phyloP scores from a whole-genome alignment of 2,113 vertebrate genomes.

The Pollachius pollachius region DNA sequence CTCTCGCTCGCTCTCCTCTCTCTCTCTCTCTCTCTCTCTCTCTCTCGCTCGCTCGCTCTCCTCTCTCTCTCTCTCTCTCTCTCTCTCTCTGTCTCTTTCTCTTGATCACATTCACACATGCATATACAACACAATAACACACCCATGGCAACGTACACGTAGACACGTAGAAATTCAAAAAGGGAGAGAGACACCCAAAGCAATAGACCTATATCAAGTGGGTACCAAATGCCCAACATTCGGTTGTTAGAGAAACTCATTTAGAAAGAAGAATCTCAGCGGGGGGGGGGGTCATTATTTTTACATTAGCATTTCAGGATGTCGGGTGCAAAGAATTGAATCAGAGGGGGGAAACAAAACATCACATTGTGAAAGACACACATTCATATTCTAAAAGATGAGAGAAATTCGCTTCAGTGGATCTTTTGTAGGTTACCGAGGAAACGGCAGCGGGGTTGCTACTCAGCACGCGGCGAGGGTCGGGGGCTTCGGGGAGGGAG shows the following conservation, averaged over 20 bases:
- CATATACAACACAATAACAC: constrained; percentile 3
- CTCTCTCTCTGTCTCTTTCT: neutral
- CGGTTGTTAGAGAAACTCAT: no score
- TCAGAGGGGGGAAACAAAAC: constrained; percentile 29
- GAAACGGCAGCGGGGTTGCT: constrained; percentile 45
- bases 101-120: neutral
- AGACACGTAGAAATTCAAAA: neutral
- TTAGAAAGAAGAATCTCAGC: no score
- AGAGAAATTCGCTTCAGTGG: constrained; percentile 62
- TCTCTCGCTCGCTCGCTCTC: no score
- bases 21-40: no score
- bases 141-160: constrained; percentile 6
- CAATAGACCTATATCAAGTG: neutral
- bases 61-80: no score
- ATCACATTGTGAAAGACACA: constrained; percentile 32
- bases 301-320: constrained; percentile 24
- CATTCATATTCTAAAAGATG: constrained; percentile 69
- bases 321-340: constrained; percentile 35
- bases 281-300: neutral
- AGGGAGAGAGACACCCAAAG: neutral
- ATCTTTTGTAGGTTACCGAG: constrained; percentile 61
- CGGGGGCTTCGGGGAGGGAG: constrained; percentile 57
- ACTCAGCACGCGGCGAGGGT: constrained; percentile 44
- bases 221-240: no score
- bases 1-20: no score